Evolutionary conservation across 2,888 invertebrate genomes (phyloP).

Genomic region (Protophormia terraenovae): DNA sequence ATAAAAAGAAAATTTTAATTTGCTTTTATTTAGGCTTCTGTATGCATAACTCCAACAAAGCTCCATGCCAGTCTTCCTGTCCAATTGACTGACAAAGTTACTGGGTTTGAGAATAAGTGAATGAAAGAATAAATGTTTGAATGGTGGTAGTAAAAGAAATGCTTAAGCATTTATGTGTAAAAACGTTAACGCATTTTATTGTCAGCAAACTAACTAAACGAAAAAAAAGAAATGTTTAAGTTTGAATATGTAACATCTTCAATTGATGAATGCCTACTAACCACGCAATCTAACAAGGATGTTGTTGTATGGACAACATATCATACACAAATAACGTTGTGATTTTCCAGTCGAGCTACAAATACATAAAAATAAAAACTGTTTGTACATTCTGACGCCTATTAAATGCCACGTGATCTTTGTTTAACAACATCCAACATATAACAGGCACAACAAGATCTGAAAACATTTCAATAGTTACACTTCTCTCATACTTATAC

Average conservation of each 20-base stretch:
- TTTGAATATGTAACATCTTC: conserved; percentile 47
- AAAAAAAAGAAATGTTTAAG: conserved; percentile 73
- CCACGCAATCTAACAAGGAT: conserved; percentile 74
- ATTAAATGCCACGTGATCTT: conserved; percentile 70
- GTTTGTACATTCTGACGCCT: conserved; percentile 67
- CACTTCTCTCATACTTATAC: not conserved
- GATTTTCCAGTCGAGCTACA: conserved; percentile 47
- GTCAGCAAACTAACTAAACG: conserved; percentile 72
- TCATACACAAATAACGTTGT: conserved; percentile 11
- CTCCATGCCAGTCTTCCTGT: not conserved
- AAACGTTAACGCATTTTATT: conserved; percentile 71
- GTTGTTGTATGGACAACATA: conserved; percentile 8
- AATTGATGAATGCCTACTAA: conserved; percentile 77
- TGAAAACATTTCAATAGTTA: conserved; percentile 25
- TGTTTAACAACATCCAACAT: conserved; percentile 59
- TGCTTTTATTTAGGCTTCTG: conserved; percentile 65
- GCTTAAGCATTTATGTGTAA: conserved; percentile 64
- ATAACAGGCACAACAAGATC: conserved; percentile 5
- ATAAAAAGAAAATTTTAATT: conserved; percentile 59
- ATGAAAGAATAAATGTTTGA: not conserved
- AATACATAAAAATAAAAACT: conserved; percentile 33
- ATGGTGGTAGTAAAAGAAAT: conserved; percentile 36
- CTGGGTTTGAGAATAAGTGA: not conserved
- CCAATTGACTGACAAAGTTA: conserved; percentile 8
- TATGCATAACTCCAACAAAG: not conserved